Conservation (phyloP, 2,888 invertebrate species). For the Xestia xanthographa region DNA sequence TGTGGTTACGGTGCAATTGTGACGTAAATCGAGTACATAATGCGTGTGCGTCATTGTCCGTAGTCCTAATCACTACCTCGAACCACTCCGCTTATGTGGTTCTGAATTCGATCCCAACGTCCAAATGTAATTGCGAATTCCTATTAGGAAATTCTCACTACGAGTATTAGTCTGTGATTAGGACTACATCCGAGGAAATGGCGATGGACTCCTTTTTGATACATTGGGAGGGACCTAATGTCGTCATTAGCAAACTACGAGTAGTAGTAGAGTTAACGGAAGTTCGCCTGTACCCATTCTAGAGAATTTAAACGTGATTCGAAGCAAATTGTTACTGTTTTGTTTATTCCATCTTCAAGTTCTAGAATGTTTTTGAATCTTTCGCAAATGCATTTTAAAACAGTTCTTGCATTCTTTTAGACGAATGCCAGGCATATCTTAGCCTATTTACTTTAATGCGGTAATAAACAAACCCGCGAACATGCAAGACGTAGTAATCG, state of each 20-base stretch:
- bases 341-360: constrained; percentile 12
- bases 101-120: constrained; percentile 48
- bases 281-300: constrained; percentile 37
- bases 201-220: constrained; percentile 36
- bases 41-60: constrained; percentile 37
- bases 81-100: constrained; percentile 30
- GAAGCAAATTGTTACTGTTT: constrained; percentile 27
- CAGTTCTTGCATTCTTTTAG: constrained; percentile 45
- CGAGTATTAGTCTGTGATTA: constrained; percentile 53
- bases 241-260: constrained; percentile 53
- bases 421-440: constrained; percentile 48
- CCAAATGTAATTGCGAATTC: constrained; percentile 57
- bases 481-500: constrained; percentile 57
- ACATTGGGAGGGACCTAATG: constrained; percentile 40
- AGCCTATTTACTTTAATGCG: constrained; percentile 54
- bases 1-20: constrained; percentile 37
- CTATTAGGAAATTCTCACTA: constrained; percentile 58
- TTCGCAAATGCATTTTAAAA: constrained; percentile 32
- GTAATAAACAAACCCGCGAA: constrained; percentile 52
- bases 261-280: constrained; percentile 31
- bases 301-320: constrained; percentile 37
- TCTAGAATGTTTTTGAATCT: constrained; percentile 29
- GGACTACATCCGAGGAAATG: constrained; percentile 31
- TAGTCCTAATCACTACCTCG: constrained; percentile 43
- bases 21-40: constrained; percentile 43